These are phyloP conservation scores for Furnarius figulus DNA, from an alignment of 2,113 vertebrate species.

Conservation along the genomic window DNA sequence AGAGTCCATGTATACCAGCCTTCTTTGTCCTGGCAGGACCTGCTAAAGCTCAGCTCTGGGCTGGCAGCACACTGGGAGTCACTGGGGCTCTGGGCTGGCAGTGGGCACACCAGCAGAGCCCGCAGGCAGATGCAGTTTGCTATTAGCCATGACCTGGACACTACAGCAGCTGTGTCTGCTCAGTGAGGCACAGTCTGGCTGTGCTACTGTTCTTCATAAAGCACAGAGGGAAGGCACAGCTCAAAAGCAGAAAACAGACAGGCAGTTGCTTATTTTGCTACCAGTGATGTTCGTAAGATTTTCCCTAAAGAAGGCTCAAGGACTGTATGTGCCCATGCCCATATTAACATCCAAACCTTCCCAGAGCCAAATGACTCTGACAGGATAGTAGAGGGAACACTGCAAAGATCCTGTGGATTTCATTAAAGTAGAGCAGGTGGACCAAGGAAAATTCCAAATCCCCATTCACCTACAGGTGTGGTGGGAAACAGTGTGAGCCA, in stretches of 20 bases:
- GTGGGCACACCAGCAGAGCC: neutral
- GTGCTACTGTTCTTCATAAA: neutral
- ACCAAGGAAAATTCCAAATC: neutral
- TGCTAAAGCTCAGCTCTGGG: neutral
- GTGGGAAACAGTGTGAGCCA: neutral
- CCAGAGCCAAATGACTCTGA: neutral
- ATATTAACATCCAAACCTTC: neutral
- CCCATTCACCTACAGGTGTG: neutral
- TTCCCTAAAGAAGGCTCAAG: neutral
- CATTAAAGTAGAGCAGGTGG: neutral
- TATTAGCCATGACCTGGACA: neutral
- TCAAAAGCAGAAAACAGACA: neutral
- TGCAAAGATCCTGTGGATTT: neutral
- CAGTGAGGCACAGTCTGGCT: neutral
- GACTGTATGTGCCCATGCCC: neutral
- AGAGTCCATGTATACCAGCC: neutral
- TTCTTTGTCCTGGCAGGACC: neutral
- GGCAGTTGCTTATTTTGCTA: neutral
- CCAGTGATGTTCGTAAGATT: accelerated
- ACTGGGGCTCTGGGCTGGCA: neutral
- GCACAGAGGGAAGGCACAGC: neutral
- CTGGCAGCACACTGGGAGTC: neutral
- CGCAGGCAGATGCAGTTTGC: neutral
- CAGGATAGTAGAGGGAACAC: neutral
- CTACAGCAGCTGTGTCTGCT: neutral